These are phyloP conservation scores for Enteromius radiatus DNA, from an alignment of 2,797 vertebrate species.

Conservation along the genomic window DNA sequence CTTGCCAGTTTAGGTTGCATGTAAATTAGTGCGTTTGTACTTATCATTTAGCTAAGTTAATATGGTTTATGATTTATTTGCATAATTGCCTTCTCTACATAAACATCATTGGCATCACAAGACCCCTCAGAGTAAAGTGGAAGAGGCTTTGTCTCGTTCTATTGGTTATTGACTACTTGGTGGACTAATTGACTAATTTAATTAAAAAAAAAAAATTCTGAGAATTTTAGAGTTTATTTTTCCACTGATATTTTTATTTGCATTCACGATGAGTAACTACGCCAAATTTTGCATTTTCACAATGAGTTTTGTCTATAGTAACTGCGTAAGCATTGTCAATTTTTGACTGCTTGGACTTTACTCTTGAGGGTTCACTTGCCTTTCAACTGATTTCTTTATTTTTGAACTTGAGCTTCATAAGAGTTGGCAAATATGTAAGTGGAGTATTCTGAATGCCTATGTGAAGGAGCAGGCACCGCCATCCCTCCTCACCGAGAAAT, in stretches of 20 bases:
- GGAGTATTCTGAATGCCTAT: conserved; percentile 96
- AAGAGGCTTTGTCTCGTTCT: conserved; percentile 3
- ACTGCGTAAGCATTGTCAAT: background rate
- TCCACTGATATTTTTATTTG: background rate
- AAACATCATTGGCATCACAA: conserved; percentile 88
- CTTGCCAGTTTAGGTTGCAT: conserved; percentile 97
- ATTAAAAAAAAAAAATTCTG: background rate
- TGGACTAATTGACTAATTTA: no score
- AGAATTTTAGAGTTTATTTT: background rate
- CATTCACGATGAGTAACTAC: background rate
- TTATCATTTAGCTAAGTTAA: conserved; percentile 76
- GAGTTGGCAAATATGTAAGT: conserved; percentile 99
- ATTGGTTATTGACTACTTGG: background rate
- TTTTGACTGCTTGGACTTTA: conserved; percentile 70
- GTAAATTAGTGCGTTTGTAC: conserved; percentile 77
- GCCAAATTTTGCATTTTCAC: conserved; percentile 1
- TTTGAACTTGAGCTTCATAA: conserved; percentile 77
- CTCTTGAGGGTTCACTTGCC: conserved; percentile 82
- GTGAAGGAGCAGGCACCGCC: conserved; percentile 89
- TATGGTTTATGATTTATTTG: conserved; percentile 80
- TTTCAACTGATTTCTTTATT: conserved; percentile 64
- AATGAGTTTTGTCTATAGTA: conserved; percentile 1
- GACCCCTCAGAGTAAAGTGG: conserved; percentile 93
- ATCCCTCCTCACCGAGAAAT: conserved; percentile 89
- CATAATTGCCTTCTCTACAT: conserved; percentile 99